phyloP scores from a whole-genome alignment of 2,888 invertebrate species.

The Hydroisotoma schaefferi region DNA sequence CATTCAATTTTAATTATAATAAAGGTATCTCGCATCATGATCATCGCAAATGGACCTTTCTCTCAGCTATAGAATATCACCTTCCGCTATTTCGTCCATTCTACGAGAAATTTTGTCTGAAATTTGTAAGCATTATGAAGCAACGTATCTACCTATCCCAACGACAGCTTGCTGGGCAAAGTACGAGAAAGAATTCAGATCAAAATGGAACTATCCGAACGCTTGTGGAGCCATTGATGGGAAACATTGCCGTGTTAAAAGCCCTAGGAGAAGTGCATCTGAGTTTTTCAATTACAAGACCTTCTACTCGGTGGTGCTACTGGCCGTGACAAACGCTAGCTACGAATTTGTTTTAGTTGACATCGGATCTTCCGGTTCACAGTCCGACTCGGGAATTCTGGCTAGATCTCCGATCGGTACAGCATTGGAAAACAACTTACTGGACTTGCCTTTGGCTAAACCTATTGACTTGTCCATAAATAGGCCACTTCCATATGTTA shows the following conservation, averaged over 20 bases:
- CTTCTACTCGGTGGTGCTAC: constrained; percentile 22
- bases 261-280: constrained; percentile 37
- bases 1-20: background rate
- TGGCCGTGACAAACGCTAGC: constrained; percentile 23
- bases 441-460: constrained; percentile 20
- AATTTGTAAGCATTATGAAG: background rate
- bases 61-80: constrained; percentile 7
- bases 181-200: constrained; percentile 17
- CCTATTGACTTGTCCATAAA: background rate
- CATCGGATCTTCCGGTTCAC: constrained; percentile 25
- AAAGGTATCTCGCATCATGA: constrained; percentile 8
- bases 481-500: constrained; percentile 8
- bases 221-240: constrained; percentile 41
- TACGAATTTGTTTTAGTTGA: constrained; percentile 28
- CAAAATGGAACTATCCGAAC: constrained; percentile 34
- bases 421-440: background rate
- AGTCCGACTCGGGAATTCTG: constrained; percentile 26
- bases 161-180: background rate
- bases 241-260: constrained; percentile 40
- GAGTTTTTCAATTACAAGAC: constrained; percentile 38
- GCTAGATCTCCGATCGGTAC: constrained; percentile 8
- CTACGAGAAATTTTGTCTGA: constrained; percentile 11
- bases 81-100: constrained; percentile 13
- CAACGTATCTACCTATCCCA: background rate
- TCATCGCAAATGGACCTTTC: background rate